Evolutionary conservation across 2,113 vertebrate species (phyloP), one percentile per base, ranked within the genome.

Genomic region (Apus apus): DNA sequence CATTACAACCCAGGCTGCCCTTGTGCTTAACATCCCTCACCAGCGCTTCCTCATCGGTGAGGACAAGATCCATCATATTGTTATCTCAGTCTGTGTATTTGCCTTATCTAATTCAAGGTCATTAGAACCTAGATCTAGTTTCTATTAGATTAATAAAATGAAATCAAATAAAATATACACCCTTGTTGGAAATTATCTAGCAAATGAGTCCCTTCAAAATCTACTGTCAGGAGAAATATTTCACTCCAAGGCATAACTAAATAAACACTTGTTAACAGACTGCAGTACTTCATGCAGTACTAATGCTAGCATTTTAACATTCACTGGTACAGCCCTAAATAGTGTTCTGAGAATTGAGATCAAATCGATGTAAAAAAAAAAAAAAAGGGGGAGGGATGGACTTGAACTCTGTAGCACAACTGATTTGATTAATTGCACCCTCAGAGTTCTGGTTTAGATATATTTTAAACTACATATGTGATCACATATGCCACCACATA

Each of bases 181-280:
- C 26, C n/a, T 77, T 71, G n/a, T 71, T 92, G 65, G 64, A 93
- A 90, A 92, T 96, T 89, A 90, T 84, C 51, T 92, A 86, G 43
- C 32, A 95, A 94, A 93, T 93, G 2, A 88, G 51, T 74, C 92
- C 9, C 18, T 90, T 88, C 72, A 73, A 74, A 71, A 18, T 76
- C 27, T 53, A 66, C 34, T 86, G 83, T 86, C 90, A 45, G 57
- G 88, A 94, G 90, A 88, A 92, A 74, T 77, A 90, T 86, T 94
- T 92, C 20, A 92, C 75, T 86, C 17, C 64, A 77, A 95, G 83
- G 76, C 86, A 93, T 71, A 88, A 80, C 95, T 71, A 86, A 84
- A 90, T 85, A 94, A 94, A 97, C 45, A 93, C 79, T 64, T 71
- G 60, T 66, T 94, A 93, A 86, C 64, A 92, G 75, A 76, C 32